Base-by-base conservation (phyloP, 2,888 invertebrate species). In the Lacanobia oleracea region DNA sequence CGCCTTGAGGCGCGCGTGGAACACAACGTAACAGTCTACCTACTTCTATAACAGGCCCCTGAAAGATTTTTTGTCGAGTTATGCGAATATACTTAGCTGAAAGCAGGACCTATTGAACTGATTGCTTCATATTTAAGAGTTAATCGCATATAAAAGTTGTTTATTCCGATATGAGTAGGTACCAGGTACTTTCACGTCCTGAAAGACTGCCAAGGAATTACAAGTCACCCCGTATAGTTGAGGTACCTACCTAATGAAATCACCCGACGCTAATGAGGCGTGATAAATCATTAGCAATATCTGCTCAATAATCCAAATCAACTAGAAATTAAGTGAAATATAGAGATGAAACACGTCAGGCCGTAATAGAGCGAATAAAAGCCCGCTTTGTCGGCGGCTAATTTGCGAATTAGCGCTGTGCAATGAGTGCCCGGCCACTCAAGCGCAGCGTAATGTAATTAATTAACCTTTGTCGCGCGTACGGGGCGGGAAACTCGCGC, bases 401-500 rank as follows among this genome's bases (percentile, higher is more conserved):
- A 94, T 95, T 95, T 92, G 88, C 90, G 90, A 95, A 94, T 95
- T 95, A 95, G 90, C 89, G 90, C 82, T 86, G 88, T 89, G 91
- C 92, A 91, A 91, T 91, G 91, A 92, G 91, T 89, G 92, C 87
- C 87, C 87, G 87, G 88, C 90, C 94, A 93, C 93, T 94, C 93
- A 91, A 89, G 92, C 92, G 92, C 91, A 88, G 84, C 78, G 86
- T 90, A 92, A 95, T 94, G 91, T 90, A 91, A 94, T 95, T 94
- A 93, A 93, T 93, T 93, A 91, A 91, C 92, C 92, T 93, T 93
- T 93, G 91, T 91, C 91, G 89, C 88, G 86, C 84, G 82, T 85
- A 63, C 75, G 75, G 79, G 75, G 80, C 80, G 81, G 82, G 87
- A 86, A 87, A 86, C 85, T 80, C 79, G 76, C 83, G 85, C 86